phyloP scores from a whole-genome alignment of 2,888 invertebrate genomes.

The Bedellia somnulentella region DNA sequence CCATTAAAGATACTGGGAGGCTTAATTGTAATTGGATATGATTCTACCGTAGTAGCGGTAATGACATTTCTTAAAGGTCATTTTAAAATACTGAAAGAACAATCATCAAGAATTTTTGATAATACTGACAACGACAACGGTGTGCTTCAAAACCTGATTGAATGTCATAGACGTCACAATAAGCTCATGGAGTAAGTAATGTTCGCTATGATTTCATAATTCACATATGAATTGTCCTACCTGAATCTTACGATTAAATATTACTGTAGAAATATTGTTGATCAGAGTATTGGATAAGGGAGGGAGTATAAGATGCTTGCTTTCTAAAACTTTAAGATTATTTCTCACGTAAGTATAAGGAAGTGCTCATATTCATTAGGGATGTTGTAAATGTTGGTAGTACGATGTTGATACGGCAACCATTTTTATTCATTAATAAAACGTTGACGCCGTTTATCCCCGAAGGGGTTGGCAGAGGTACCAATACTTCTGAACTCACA shows the following conservation, averaged over 20 bases:
- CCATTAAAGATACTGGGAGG: conserved; percentile 21
- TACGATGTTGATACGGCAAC: too few species aligned
- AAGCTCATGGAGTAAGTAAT: conserved; percentile 25
- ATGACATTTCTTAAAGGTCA: conserved; percentile 37
- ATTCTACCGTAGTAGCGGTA: conserved; percentile 24
- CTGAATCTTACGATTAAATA: not conserved
- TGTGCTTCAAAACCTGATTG: conserved; percentile 20
- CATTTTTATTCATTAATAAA: too few species aligned
- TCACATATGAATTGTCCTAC: not conserved
- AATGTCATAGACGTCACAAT: conserved; percentile 31
- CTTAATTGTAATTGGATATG: conserved; percentile 23
- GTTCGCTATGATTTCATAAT: too few species aligned
- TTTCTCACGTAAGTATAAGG: too few species aligned
- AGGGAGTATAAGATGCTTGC: not conserved
- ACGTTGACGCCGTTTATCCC: too few species aligned
- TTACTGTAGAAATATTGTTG: too few species aligned
- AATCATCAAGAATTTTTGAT: conserved; percentile 21
- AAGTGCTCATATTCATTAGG: too few species aligned
- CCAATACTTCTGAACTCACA: too few species aligned
- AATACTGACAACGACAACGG: conserved; percentile 9
- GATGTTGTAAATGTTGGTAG: too few species aligned
- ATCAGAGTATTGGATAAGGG: not conserved
- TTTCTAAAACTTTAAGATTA: too few species aligned
- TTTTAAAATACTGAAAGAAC: conserved; percentile 20
- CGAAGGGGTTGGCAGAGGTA: too few species aligned